phyloP scores from a whole-genome alignment of 2,888 invertebrate species.

The Scaptomyza reducta region DNA sequence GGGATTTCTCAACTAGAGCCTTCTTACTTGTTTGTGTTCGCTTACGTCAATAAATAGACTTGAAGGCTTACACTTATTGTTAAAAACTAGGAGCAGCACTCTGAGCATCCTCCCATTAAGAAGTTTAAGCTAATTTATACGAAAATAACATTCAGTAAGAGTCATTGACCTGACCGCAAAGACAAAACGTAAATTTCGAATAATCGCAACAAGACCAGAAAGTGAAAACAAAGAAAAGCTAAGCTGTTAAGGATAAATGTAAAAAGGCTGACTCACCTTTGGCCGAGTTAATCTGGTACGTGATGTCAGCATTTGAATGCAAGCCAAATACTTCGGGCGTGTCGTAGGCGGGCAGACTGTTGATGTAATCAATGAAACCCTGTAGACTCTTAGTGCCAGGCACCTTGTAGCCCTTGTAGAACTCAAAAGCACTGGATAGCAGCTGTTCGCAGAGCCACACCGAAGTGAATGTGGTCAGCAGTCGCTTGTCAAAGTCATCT shows the following conservation, averaged over 20 bases:
- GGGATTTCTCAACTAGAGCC: no score
- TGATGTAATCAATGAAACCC: conserved; percentile 94
- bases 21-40: no score
- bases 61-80: no score
- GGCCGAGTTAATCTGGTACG: conserved; percentile 98
- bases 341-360: conserved; percentile 92
- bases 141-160: conserved; percentile 1
- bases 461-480: conserved; percentile 96
- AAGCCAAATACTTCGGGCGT: conserved; percentile 98
- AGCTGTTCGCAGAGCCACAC: conserved; percentile 98
- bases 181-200: conserved; percentile 28
- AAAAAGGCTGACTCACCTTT: conserved; percentile 86
- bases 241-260: not conserved
- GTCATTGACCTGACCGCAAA: conserved; percentile 34
- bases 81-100: not conserved
- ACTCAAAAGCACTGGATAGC: conserved; percentile 94
- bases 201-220: conserved; percentile 20
- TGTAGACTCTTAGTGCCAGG: conserved; percentile 92
- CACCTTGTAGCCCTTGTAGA: conserved; percentile 96
- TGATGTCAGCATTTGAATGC: conserved; percentile 98
- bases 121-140: not conserved
- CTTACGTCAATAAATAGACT: no score
- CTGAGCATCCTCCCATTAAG: not conserved
- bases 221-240: conserved; percentile 1
- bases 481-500: conserved; percentile 97